Percentiles rank a stretch among this genome's conserved stretches.
These are phyloP conservation scores for Sycophila texana DNA, from an alignment of 2,888 invertebrate species.

Conservation along the genomic window DNA sequence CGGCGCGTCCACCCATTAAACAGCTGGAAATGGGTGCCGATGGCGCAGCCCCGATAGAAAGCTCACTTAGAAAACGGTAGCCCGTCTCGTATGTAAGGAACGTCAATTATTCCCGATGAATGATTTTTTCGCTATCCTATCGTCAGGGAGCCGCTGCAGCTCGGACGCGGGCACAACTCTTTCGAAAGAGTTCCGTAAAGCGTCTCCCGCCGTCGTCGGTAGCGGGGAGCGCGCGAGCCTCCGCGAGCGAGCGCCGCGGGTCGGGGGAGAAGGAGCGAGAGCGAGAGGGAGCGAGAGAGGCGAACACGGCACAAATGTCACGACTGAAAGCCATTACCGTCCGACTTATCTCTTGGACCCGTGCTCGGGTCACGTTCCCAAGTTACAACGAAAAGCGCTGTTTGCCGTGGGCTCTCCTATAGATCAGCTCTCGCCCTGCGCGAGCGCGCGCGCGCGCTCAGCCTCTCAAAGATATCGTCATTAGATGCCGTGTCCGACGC, in stretches of 20 bases:
- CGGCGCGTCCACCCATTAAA: constrained; percentile 5
- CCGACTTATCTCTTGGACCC: constrained; percentile 61
- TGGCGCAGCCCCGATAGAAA: constrained; percentile 28
- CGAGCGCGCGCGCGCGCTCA: not conserved
- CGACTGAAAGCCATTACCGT: constrained; percentile 63
- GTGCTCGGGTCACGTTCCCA: constrained; percentile 62
- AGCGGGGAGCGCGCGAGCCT: not conserved
- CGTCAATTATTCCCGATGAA: constrained; percentile 50
- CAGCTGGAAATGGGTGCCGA: constrained; percentile 25
- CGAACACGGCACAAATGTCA: constrained; percentile 62
- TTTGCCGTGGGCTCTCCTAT: not conserved
- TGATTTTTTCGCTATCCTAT: constrained; percentile 32
- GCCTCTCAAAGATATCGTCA: constrained; percentile 44
- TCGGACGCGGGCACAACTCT: constrained; percentile 14
- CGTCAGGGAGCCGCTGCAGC: not conserved
- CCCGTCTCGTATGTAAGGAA: constrained; percentile 38
- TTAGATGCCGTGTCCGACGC: constrained; percentile 19
- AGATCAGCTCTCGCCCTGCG: not conserved
- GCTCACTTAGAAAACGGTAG: constrained; percentile 45
- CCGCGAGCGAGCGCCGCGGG: not conserved
- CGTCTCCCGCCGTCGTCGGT: constrained; percentile 1
- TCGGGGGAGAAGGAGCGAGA: not conserved
- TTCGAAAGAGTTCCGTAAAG: constrained; percentile 51
- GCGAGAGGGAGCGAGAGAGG: constrained; percentile 17
- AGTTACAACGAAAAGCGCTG: constrained; percentile 56